phyloP scores from a whole-genome alignment of 1,140 invertebrate genomes.

The Patella vulgata region DNA sequence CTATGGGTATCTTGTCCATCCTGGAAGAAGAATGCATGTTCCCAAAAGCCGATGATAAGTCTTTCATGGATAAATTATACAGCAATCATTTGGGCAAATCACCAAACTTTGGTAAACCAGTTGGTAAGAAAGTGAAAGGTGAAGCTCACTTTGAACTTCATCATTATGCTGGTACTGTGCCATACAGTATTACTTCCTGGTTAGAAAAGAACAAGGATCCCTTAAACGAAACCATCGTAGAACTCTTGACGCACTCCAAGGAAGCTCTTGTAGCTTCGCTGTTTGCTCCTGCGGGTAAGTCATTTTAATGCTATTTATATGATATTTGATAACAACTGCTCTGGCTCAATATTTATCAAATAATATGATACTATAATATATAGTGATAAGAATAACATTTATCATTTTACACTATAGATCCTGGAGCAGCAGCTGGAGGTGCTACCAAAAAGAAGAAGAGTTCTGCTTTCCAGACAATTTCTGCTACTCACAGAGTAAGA shows the following conservation, averaged over 20 bases:
- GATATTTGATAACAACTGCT: neutral
- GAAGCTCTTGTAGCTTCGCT: slow-evolving; percentile 57
- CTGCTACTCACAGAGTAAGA: slow-evolving; percentile 68
- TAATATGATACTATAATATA: too few species aligned
- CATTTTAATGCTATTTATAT: slow-evolving; percentile 6
- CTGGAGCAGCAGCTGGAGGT: slow-evolving; percentile 10
- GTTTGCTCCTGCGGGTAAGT: slow-evolving; percentile 46
- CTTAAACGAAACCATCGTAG: slow-evolving; percentile 85
- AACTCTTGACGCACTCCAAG: slow-evolving; percentile 57
- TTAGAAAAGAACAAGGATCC: slow-evolving; percentile 99
- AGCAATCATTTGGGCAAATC: slow-evolving; percentile 99
- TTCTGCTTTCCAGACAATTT: slow-evolving; percentile 94
- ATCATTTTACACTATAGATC: too few species aligned
- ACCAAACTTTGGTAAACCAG: slow-evolving; percentile 96
- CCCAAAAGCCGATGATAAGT: slow-evolving; percentile 98
- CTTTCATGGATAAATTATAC: slow-evolving; percentile 97
- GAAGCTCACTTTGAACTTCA: slow-evolving; percentile 98
- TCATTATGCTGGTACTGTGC: slow-evolving; percentile 98
- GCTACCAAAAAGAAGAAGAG: slow-evolving; percentile 64
- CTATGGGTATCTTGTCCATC: slow-evolving; percentile 99
- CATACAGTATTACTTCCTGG: slow-evolving; percentile 97
- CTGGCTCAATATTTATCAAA: slow-evolving; percentile 1
- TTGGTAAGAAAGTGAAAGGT: slow-evolving; percentile 95
- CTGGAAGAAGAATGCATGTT: slow-evolving; percentile 99
- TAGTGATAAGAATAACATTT: too few species aligned